Base-by-base conservation (phyloP, 2,113 vertebrate species). In the Rhagologus leucostigma region DNA sequence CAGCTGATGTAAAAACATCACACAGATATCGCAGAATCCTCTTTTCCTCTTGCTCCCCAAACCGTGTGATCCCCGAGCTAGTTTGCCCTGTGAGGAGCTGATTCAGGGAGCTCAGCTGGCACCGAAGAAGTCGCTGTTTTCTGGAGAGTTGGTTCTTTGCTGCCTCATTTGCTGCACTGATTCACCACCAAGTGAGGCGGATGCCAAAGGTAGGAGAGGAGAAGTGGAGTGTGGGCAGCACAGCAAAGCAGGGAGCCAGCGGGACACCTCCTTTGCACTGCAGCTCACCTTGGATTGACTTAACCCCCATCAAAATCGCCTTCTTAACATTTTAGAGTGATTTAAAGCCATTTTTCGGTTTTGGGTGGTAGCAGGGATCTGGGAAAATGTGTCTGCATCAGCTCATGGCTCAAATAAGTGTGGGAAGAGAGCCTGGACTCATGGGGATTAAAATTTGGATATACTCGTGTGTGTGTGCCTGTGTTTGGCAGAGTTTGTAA, bases 111-210 rank as follows among this genome's bases (percentile, higher is more conserved):
- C 56, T 78, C 55, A 59, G 6, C 11, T 35, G 55, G 75, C 80
- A 89, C 57, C 65, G 69, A 37, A 53, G 6, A 1, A 3, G 29
- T 70, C 7, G 3, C n/a, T 93, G 77, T 0, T 24, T 87, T 91
- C 5, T n/a, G 73, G 41, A 15, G 32, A n/a, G 47, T 13, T 87
- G 33, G 56, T 91, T 84, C 87, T 60, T 70, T 32, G 37, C 78
- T 49, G 35, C 77, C 73, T 93, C 42, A 1, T 95, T 90, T 85
- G 65, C 84, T 81, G 84, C 75, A 44, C 90, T 93, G 90, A 93
- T 94, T 96, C 92, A 88, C 87, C 67, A 39, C 49, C 10, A 41
- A 93, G 90, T 13, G 74, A 96, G 81, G 13, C 16, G 55, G 90
- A 52, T 60, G 80, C 77, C 41, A 29, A 32, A 79, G 70, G 77